Base-by-base conservation (phyloP, 2,797 vertebrate species). In the Sebastes paucispinis region DNA sequence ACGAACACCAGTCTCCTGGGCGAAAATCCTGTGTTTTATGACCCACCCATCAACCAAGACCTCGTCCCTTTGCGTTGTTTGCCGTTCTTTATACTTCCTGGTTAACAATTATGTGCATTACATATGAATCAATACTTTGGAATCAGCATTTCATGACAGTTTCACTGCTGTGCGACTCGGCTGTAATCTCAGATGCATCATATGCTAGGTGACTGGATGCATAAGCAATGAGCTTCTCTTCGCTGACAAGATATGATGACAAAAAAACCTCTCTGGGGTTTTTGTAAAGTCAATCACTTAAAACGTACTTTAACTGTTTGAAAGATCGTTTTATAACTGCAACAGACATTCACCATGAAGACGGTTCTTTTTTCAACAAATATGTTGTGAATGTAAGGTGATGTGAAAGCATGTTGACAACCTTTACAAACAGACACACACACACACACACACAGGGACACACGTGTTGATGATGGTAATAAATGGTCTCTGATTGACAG, bases 401-500 rank as follows among this genome's bases (percentile, higher is more conserved):
- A 69, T 14, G n/a, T 64, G 25, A 76, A 67, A 59, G 12, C 9
- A 58, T 73, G 66, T n/a, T 18, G 36, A 55, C 13, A 58, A 24
- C 20, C n/a, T 12, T 36, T 5, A 36, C 52, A 31, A 12, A 64
- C 25, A 25, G 3, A 25, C 25, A 25, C 25, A 25, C 69, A 69
- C 18, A 63, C 69, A 69, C 39, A 58, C 25, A 70, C 58, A 80
- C 20, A 74, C 1, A 66, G 52, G 76, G 13, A 70, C 2, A 18
- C 11, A 1, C 36, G 18, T 9, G 55, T n/a, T 73, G 80, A 79
- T 78, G 63, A 72, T 50, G 66, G 24, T 74, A 71, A 88, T 84
- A 73, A 81, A 83, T 70, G 82, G 66, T 34, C 67, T 84, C 69
- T 85, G 88, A 87, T 62, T 83, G 87, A 84, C 84, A 84, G 84